phyloP scores from a whole-genome alignment of 2,797 vertebrate species.

The Catamblyrhynchus diadema region DNA sequence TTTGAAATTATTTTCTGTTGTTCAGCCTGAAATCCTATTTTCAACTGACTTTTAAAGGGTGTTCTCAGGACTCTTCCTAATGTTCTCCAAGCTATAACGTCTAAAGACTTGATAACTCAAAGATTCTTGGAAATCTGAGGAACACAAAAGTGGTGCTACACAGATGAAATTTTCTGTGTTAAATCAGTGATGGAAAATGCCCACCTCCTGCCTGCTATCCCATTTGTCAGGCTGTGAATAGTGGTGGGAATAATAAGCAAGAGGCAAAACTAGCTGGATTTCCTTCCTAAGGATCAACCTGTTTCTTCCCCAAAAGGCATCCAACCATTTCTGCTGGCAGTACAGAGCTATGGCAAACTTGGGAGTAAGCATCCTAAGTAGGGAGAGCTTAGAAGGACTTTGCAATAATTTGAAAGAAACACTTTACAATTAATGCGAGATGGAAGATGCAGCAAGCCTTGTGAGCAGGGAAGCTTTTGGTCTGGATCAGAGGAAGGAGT shows the following conservation, averaged over 20 bases:
- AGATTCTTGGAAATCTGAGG: background rate
- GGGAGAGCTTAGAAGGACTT: background rate
- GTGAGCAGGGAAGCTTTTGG: background rate
- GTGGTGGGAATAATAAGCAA: background rate
- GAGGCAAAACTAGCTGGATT: background rate
- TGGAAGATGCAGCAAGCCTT: background rate
- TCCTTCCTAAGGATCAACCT: background rate
- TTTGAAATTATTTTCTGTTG: background rate
- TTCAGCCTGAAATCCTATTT: background rate
- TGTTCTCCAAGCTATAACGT: background rate
- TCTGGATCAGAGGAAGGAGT: background rate
- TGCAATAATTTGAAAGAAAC: background rate
- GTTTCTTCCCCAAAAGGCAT: background rate
- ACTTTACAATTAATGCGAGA: background rate
- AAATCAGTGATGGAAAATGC: background rate
- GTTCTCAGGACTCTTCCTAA: background rate
- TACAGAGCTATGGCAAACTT: background rate
- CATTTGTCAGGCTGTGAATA: background rate
- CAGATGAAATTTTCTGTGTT: accelerated
- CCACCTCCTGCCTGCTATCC: background rate
- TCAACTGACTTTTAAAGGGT: background rate
- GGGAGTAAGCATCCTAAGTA: accelerated
- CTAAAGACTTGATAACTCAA: background rate
- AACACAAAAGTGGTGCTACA: background rate
- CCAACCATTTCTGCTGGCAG: background rate